Evolutionary conservation across 2,797 vertebrate species (phyloP), one percentile per base, ranked within the genome.

Genomic region (Emys orbicularis): DNA sequence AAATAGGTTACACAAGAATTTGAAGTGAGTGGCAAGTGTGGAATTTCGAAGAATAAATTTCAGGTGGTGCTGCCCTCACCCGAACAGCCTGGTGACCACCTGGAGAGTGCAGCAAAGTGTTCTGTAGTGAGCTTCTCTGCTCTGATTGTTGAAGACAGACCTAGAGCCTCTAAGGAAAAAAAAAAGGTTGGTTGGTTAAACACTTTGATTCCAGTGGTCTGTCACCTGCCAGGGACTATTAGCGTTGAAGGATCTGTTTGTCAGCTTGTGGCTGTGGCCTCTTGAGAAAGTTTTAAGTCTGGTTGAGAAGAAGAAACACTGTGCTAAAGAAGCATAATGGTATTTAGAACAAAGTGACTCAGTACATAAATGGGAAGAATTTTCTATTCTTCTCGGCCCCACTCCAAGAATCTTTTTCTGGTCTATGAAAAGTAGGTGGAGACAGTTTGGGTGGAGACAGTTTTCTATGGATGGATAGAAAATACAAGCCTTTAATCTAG

Each of bases 401-500:
- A 27, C 79, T 96, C 77, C 68, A 84, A 61, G 76, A 41, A 47
- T 5, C 25, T 77, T 90, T 83, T 87, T 94, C 81, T 91, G 80
- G 56, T 81, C 61, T 90, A 1, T 89, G 88, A 50, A 77, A 88
- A 92, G 54, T 92, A 65, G 83, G 83, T 61, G 82, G 65, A 53
- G 37, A 74, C 79, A 25, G 53, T 86, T 49, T 72, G 79, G 81
- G 11, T 88, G 86, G 87, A 92, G 41, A 59, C 2, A 1, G 68
- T 88, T 84, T 83, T 68, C 5, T 81, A 6, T 50, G 29, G 11
- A 6, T 68, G 49, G 13, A 47, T 88, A 93, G 57, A 91, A 96
- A 95, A 90, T 87, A 31, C 56, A 86, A 89, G 88, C 18, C 49
- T 96, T 90, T 89, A 65, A 90, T 93, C 72, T 65, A 2, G 19